phyloP scores from a whole-genome alignment of 2,797 vertebrate genomes.

The Pagetopsis macropterus region DNA sequence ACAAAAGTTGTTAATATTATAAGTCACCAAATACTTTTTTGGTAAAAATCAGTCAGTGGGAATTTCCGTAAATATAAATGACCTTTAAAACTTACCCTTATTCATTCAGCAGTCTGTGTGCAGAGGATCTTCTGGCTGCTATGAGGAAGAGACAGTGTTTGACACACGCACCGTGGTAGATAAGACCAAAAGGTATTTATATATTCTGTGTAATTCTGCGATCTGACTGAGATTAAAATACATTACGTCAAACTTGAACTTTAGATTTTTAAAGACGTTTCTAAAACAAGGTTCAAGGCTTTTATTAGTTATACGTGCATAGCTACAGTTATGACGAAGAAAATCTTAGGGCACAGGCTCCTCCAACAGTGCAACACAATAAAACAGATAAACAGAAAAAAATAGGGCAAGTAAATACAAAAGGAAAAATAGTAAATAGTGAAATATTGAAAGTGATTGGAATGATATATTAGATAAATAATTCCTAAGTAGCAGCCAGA shows the following conservation, averaged over 20 bases:
- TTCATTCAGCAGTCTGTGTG: slow-evolving; percentile 6
- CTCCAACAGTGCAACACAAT: no score
- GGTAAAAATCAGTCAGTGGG: background rate
- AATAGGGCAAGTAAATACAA: no score
- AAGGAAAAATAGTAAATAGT: no score
- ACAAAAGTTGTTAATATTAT: background rate
- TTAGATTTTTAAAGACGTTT: background rate
- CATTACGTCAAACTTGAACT: background rate
- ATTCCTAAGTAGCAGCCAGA: no score
- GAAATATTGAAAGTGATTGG: no score
- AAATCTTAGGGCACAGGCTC: no score
- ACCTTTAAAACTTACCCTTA: slow-evolving; percentile 11
- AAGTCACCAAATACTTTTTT: background rate
- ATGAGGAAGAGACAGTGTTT: background rate
- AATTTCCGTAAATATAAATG: background rate
- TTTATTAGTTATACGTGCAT: no score
- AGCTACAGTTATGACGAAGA: no score
- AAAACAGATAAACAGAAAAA: no score
- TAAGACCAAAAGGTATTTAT: background rate
- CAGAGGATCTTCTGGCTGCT: background rate
- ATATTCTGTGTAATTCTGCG: no score
- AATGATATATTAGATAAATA: no score
- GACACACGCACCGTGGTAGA: background rate
- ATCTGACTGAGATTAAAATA: background rate
- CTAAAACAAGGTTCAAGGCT: no score